A percentile compares a stretch with the other conserved stretches of the same genome.
These are phyloP conservation scores for Drosophila kurseongensis DNA, from an alignment of 1,140 invertebrate species.

Conservation along the genomic window DNA sequence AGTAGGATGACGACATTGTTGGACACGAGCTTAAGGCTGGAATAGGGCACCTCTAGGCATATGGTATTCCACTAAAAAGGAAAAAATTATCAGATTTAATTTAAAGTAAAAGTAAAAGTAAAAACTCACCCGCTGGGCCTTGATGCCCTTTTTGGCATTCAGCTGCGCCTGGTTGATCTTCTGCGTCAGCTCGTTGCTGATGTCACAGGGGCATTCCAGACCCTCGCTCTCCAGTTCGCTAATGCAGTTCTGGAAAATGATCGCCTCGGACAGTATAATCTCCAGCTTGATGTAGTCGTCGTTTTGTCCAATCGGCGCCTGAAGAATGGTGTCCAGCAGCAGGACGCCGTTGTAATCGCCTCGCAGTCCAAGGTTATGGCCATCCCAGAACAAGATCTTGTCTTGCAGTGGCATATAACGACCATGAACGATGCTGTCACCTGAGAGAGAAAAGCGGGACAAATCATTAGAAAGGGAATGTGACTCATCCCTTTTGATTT, in stretches of 20 bases:
- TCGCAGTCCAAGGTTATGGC: conserved; percentile 91
- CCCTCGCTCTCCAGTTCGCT: conserved; percentile 89
- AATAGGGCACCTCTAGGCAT: conserved; percentile 91
- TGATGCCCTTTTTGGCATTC: conserved; percentile 91
- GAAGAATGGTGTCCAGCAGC: conserved; percentile 93
- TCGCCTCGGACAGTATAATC: conserved; percentile 93
- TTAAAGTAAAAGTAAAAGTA: neutral
- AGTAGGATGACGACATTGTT: conserved; percentile 92
- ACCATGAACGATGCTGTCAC: conserved; percentile 84
- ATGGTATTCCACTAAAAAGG: conserved; percentile 94
- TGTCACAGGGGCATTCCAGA: conserved; percentile 90
- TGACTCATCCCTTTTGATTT: conserved; percentile 2
- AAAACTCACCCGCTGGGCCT: conserved; percentile 90
- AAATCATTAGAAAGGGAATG: neutral
- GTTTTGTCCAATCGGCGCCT: conserved; percentile 89
- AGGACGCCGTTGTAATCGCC: conserved; percentile 96
- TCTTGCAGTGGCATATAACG: conserved; percentile 92
- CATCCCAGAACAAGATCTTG: conserved; percentile 93
- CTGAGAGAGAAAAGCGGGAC: conserved; percentile 20
- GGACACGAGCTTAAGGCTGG: conserved; percentile 91
- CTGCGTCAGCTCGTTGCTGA: conserved; percentile 90
- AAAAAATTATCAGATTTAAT: neutral
- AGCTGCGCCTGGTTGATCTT: conserved; percentile 90
- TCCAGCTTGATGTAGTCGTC: conserved; percentile 93
- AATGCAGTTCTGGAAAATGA: conserved; percentile 92